Conservation (phyloP, 2,888 invertebrate species). For the Calliopum simillimum region DNA sequence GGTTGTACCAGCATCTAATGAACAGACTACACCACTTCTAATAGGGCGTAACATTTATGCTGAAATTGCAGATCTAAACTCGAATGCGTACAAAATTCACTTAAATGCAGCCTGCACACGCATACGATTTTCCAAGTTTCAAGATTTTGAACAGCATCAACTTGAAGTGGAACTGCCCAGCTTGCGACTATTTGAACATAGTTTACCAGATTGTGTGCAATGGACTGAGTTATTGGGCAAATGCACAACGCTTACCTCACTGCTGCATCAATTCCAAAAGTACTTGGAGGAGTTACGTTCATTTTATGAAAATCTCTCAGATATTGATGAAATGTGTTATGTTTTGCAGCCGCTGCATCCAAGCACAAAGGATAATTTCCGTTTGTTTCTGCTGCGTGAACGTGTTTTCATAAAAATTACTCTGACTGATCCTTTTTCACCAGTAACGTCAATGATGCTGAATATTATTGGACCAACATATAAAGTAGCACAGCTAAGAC, state of each 20-base stretch:
- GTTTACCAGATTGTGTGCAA: conserved; percentile 57
- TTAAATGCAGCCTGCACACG: conserved; percentile 49
- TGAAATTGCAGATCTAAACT: conserved; percentile 53
- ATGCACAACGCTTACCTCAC: conserved; percentile 41
- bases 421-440: conserved; percentile 60
- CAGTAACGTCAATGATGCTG: conserved; percentile 56
- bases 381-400: conserved; percentile 62
- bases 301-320: conserved; percentile 60
- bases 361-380: conserved; percentile 58
- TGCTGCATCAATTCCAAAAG: conserved; percentile 52
- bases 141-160: conserved; percentile 55
- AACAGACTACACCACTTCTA: neutral
- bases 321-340: conserved; percentile 64
- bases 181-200: conserved; percentile 54
- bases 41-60: conserved; percentile 49
- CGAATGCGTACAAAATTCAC: conserved; percentile 51
- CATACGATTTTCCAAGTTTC: conserved; percentile 57
- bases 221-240: conserved; percentile 51
- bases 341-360: conserved; percentile 60
- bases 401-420: conserved; percentile 61
- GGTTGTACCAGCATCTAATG: neutral
- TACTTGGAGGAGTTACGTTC: conserved; percentile 58
- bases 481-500: conserved; percentile 57
- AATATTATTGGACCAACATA: conserved; percentile 64
- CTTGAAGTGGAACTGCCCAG: conserved; percentile 54